These are phyloP conservation scores for Butastur rufipennis DNA, from an alignment of 2,113 vertebrate genomes.

Conservation along the genomic window DNA sequence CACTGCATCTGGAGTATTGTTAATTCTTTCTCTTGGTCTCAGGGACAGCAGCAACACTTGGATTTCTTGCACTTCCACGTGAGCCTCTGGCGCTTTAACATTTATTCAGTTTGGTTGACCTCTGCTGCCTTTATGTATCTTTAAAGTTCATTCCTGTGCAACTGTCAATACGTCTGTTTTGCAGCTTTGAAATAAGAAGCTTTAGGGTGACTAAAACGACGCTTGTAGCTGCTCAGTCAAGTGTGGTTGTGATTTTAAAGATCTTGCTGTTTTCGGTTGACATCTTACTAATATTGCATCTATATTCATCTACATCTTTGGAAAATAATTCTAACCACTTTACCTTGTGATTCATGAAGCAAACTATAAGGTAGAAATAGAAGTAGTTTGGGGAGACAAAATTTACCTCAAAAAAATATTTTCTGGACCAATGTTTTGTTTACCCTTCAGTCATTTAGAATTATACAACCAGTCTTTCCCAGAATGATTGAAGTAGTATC, in stretches of 20 bases:
- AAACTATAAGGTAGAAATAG: neutral
- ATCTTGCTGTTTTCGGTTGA: neutral
- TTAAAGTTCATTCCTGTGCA: slow-evolving; percentile 55
- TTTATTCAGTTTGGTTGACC: slow-evolving; percentile 52
- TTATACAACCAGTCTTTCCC: neutral
- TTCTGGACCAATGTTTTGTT: neutral
- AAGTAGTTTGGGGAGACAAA: neutral
- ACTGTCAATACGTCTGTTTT: slow-evolving; percentile 32
- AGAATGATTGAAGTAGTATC: neutral
- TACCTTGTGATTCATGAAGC: neutral
- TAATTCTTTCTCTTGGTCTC: neutral
- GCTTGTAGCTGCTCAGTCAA: neutral
- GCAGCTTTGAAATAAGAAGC: neutral
- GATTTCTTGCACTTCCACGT: slow-evolving; percentile 7
- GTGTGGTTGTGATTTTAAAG: neutral
- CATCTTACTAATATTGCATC: neutral
- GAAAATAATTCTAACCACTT: neutral
- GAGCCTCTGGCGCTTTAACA: slow-evolving; percentile 10
- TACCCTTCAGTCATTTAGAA: neutral
- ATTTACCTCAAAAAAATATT: neutral
- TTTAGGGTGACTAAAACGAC: slow-evolving; percentile 21
- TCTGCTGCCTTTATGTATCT: slow-evolving; percentile 22
- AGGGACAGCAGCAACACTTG: neutral
- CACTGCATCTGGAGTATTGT: neutral
- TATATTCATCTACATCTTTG: neutral